Evolutionary conservation across 1,140 invertebrate species (phyloP), one percentile per base, ranked within the genome.

Genomic region (Centruroides vittatus): DNA sequence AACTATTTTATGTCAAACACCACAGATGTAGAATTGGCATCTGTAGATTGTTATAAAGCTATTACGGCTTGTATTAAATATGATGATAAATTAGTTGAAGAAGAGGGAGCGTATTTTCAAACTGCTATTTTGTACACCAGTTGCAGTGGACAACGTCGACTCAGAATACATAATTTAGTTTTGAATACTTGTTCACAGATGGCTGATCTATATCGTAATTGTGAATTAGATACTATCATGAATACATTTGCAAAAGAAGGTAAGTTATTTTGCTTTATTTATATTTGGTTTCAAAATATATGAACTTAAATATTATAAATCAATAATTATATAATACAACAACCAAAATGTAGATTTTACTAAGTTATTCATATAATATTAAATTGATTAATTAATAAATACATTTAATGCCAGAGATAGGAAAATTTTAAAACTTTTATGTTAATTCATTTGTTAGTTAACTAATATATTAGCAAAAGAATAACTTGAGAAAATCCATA

Each of bases 1-100:
- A 90, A 97, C 75, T 95, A 96, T 76, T 97, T 83, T 73, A 98
- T 99, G 94, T 86, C 92, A n/a, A 98, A 98, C 73, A 94, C 94
- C 11, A 98, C 92, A 1, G 96, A 99, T 75, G 88, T 99, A 67
- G 95, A 99, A 75, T 75, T 98, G 65, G 93, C 91, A 57, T 82
- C 86, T 59, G 83, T 99, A 61, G 93, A 95, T 82, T 79, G 80
- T 65, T 81, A 86, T 67, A 86, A 94, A 75, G 86, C 86, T 3
- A 77, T 99, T 51, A 86, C 86, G 55, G 82, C 98, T 52, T 96
- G 99, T 78, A 85, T 99, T 13, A 98, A 98, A 72, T 95, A 99
- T 75, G 97, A 99, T 74, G 97, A 99, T 74, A 99, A 99, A 74
- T 72, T 99, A 41, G 84, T 86, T 8, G 93, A 93, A 65, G 88